A percentile compares a stretch with the other conserved stretches of the same genome.
Conservation (phyloP, 2,797 vertebrate species). For the Apodemus agrarius region DNA sequence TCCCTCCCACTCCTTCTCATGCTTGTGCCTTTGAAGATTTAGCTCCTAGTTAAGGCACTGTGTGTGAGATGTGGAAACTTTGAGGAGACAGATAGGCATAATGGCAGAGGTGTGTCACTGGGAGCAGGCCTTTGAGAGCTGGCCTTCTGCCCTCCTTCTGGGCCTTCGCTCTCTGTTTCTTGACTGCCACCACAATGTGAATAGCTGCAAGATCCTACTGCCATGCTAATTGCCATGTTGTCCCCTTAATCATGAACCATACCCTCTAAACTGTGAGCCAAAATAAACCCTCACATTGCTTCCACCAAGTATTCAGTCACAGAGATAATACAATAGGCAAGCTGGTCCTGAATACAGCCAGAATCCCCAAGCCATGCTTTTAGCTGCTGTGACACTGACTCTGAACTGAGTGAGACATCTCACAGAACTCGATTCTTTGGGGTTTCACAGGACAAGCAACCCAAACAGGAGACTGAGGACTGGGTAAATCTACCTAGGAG, state of each 20-base stretch:
- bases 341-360: background rate
- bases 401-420: background rate
- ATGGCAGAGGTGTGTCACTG: background rate
- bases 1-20: background rate
- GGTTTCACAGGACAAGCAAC: background rate
- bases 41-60: background rate
- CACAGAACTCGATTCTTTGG: background rate
- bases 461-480: background rate
- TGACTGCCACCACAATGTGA: background rate
- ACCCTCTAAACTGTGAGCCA: background rate
- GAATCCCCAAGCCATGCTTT: background rate
- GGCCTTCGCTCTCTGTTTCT: background rate
- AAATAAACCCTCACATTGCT: background rate
- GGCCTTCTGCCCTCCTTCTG: background rate
- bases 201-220: background rate
- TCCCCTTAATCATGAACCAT: background rate
- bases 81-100: background rate
- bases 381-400: background rate
- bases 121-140: background rate
- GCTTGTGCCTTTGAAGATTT: background rate
- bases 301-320: too few species aligned
- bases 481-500: background rate
- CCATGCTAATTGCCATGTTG: too few species aligned
- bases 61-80: background rate
- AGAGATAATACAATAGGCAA: background rate